A percentile compares a stretch with the other conserved stretches of the same genome.
phyloP scores from a whole-genome alignment of 92 coral and sea anemone genomes.

The Epizoanthus ramosus region DNA sequence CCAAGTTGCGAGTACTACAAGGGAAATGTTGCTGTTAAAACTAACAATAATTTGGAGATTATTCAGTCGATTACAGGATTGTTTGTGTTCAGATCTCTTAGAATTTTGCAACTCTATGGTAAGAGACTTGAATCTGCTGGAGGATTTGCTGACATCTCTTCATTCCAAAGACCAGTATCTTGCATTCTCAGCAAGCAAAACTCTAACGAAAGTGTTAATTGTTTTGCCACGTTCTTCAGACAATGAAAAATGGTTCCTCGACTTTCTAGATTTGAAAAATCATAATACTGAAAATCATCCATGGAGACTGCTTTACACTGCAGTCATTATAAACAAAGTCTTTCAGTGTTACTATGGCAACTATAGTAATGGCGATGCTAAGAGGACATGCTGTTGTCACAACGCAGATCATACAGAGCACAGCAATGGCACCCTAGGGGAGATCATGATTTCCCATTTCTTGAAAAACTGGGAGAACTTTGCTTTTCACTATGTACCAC shows the following conservation, averaged over 20 bases:
- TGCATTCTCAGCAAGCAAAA: constrained; percentile 69
- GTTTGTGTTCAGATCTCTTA: constrained; percentile 36
- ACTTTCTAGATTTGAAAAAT: constrained; percentile 28
- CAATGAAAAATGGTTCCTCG: constrained; percentile 4
- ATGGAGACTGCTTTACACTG: constrained; percentile 64
- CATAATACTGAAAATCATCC: constrained; percentile 5
- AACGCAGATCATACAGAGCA: background rate
- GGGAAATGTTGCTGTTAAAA: constrained; percentile 52
- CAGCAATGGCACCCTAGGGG: background rate
- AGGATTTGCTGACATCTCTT: constrained; percentile 44
- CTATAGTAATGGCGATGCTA: background rate
- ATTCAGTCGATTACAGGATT: constrained; percentile 25
- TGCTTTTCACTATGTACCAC: background rate
- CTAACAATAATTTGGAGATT: constrained; percentile 55
- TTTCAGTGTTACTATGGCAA: constrained; percentile 13
- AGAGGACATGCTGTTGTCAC: background rate
- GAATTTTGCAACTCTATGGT: constrained; percentile 48
- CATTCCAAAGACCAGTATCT: constrained; percentile 56
- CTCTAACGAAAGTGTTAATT: constrained; percentile 35
- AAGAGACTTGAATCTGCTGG: constrained; percentile 27
- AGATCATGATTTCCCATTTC: constrained; percentile 25
- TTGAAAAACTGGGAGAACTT: constrained; percentile 10
- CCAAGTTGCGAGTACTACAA: background rate
- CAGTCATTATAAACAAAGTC: constrained; percentile 49
- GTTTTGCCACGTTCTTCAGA: constrained; percentile 28